Conservation (phyloP, 2,888 invertebrate genomes). For the Lasioglossum lativentre region DNA sequence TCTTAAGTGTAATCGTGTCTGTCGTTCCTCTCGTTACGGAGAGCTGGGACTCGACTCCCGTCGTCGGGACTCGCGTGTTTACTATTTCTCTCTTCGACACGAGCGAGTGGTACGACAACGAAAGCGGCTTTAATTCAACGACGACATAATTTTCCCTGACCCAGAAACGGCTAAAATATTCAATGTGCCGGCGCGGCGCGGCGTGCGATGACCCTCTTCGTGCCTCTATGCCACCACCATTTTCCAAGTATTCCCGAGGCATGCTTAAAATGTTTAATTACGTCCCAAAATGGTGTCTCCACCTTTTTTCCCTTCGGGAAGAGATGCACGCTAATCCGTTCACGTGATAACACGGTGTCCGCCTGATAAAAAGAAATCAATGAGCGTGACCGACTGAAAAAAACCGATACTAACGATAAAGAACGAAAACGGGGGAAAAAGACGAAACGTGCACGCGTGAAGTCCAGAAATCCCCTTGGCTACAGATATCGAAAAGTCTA, state of each 20-base stretch:
- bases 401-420: neutral
- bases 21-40: neutral
- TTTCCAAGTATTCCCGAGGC: conserved; percentile 59
- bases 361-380: conserved; percentile 6
- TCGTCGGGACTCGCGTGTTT: neutral
- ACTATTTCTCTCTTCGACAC: conserved; percentile 20
- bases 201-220: conserved; percentile 41
- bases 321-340: conserved; percentile 5
- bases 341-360: conserved; percentile 18
- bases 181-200: conserved; percentile 55
- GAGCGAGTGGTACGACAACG: conserved; percentile 59
- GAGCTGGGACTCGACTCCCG: neutral
- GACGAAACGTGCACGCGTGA: neutral
- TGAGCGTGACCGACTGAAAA: conserved; percentile 6
- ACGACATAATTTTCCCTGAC: conserved; percentile 80
- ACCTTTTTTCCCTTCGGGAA: neutral
- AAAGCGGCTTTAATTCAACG: conserved; percentile 75
- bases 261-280: conserved; percentile 63
- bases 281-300: neutral
- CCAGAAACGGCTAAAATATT: conserved; percentile 77
- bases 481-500: neutral
- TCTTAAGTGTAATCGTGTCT: conserved; percentile 7
- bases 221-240: conserved; percentile 45
- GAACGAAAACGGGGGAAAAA: neutral
- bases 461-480: neutral